phyloP scores from a whole-genome alignment of 2,888 invertebrate species.

The Hemicrepidius hirtus region DNA sequence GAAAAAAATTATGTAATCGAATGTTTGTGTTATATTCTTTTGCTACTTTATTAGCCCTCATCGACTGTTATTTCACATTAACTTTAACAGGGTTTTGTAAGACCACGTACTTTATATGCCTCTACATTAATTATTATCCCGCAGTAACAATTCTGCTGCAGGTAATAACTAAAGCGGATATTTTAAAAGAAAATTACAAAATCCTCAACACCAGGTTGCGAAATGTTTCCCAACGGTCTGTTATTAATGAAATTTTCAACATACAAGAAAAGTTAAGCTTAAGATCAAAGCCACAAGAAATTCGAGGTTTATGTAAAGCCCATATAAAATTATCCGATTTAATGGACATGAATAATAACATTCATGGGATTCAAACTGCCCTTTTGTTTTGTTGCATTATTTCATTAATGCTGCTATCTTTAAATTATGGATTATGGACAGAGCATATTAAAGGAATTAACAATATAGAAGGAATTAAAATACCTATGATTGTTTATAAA shows the following conservation, averaged over 20 bases:
- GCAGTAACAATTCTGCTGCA: not conserved
- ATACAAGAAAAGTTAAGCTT: not conserved
- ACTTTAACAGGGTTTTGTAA: not conserved
- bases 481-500: not conserved
- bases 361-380: conserved; percentile 20
- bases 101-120: not conserved
- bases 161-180: conserved; percentile 14
- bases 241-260: not conserved
- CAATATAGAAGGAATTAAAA: not conserved
- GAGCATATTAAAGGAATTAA: not conserved
- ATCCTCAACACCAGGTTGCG: not conserved
- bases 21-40: not conserved
- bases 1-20: not conserved
- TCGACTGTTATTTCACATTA: not conserved
- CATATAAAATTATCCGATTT: conserved; percentile 15
- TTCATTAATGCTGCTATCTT: conserved; percentile 4
- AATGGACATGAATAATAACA: conserved; percentile 9
- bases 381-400: conserved; percentile 18
- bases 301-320: conserved; percentile 8
- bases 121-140: conserved; percentile 16
- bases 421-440: conserved; percentile 30
- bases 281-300: not conserved
- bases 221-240: not conserved
- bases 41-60: not conserved
- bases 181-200: conserved; percentile 18